Evolutionary conservation across 2,797 vertebrate species (phyloP).

Genomic region (Oceanodroma leucorhoa): DNA sequence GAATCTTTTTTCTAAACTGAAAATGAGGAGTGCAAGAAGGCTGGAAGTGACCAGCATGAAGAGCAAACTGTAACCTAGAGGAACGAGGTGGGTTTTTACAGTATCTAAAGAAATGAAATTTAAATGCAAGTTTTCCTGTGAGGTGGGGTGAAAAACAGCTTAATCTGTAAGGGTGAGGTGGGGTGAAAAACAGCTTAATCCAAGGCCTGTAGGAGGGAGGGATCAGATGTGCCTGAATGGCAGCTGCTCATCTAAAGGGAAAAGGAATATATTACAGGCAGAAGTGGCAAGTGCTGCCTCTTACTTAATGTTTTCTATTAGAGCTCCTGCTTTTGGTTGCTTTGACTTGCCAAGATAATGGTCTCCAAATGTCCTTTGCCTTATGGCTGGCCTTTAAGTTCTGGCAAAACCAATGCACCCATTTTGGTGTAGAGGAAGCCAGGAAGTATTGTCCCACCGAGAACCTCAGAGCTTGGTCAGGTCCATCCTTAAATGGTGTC

Average conservation of each 20-base stretch:
- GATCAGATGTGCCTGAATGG: background rate
- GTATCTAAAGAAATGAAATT: background rate
- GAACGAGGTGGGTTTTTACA: background rate
- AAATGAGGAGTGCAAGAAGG: background rate
- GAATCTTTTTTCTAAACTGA: background rate
- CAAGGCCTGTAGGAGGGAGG: background rate
- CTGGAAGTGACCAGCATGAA: background rate
- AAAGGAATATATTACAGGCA: background rate
- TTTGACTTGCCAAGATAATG: background rate
- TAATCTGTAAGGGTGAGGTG: background rate
- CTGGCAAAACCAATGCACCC: background rate
- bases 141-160: background rate
- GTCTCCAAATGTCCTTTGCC: background rate
- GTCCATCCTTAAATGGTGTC: background rate
- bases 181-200: background rate
- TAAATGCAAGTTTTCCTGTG: background rate
- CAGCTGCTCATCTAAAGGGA: background rate
- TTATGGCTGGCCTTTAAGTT: background rate
- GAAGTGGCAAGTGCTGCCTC: background rate
- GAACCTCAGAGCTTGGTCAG: background rate
- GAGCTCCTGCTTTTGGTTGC: background rate
- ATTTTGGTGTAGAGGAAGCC: background rate
- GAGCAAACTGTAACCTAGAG: background rate
- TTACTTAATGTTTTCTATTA: background rate
- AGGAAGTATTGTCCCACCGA: background rate